Conservation (phyloP, 1,140 invertebrate species). For the Drosophila melanica region DNA sequence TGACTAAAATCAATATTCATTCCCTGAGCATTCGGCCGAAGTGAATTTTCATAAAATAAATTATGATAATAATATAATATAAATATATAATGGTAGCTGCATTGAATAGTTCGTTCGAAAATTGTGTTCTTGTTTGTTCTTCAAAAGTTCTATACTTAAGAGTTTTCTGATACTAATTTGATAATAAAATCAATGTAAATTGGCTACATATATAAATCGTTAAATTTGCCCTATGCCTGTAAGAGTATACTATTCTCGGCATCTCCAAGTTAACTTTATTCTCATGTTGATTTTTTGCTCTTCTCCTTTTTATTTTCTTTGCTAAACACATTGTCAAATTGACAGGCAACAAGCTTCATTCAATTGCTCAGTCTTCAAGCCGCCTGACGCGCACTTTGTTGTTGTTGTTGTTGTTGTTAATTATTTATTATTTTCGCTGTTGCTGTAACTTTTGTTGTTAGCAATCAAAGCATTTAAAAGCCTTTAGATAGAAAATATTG, state of each 20-base stretch:
- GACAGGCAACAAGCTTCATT: constrained; percentile 72
- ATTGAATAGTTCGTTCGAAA: no score
- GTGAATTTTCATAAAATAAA: no score
- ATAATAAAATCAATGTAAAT: no score
- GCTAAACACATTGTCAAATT: constrained; percentile 71
- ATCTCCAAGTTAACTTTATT: not conserved
- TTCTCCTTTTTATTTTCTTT: constrained; percentile 14
- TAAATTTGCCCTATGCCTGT: no score
- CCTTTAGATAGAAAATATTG: not conserved
- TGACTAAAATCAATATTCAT: no score
- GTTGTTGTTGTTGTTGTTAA: constrained; percentile 32
- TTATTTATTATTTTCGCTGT: constrained; percentile 56
- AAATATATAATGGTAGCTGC: no score
- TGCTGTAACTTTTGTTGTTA: constrained; percentile 13
- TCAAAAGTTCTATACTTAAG: not conserved
- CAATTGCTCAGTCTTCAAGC: constrained; percentile 55
- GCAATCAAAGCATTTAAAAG: constrained; percentile 24
- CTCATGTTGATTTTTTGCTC: constrained; percentile 16
- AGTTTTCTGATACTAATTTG: no score
- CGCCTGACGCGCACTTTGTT: constrained; percentile 2
- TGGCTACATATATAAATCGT: no score
- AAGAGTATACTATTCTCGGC: not conserved
- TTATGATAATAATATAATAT: no score
- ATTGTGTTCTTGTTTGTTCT: not conserved
- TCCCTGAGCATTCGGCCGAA: no score